phyloP scores from a whole-genome alignment of 2,888 invertebrate species.

The Cataglyphis albicans region DNA sequence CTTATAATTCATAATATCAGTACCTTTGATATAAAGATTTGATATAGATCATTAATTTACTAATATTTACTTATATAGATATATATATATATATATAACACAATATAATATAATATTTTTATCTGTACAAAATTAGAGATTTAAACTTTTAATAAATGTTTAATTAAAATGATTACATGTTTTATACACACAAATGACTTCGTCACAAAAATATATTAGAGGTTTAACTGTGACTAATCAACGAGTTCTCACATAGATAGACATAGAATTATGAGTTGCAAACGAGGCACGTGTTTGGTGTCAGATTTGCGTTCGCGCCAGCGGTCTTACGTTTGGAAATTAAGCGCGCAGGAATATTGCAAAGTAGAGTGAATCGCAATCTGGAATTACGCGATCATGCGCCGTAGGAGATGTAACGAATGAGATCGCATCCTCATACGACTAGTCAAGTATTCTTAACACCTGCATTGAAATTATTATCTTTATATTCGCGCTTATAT shows the following conservation, averaged over 20 bases:
- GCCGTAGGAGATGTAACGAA: not conserved
- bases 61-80: too few species aligned
- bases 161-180: too few species aligned
- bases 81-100: too few species aligned
- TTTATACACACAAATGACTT: too few species aligned
- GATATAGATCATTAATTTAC: too few species aligned
- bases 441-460: not conserved
- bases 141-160: too few species aligned
- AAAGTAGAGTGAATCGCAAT: conserved; percentile 32
- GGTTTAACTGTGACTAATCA: not conserved
- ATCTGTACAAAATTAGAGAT: too few species aligned
- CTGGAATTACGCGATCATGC: not conserved
- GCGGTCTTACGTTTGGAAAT: conserved; percentile 46
- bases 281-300: conserved; percentile 56
- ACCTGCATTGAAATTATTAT: not conserved
- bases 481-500: not conserved
- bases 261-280: conserved; percentile 37
- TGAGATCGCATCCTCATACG: not conserved
- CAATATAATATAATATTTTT: too few species aligned
- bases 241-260: conserved; percentile 13
- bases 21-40: too few species aligned
- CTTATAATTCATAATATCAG: too few species aligned
- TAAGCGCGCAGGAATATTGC: conserved; percentile 36
- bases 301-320: conserved; percentile 46
- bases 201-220: too few species aligned